Evolutionary conservation across 2,113 vertebrate genomes (phyloP).

Genomic region (Phainopepla nitens): DNA sequence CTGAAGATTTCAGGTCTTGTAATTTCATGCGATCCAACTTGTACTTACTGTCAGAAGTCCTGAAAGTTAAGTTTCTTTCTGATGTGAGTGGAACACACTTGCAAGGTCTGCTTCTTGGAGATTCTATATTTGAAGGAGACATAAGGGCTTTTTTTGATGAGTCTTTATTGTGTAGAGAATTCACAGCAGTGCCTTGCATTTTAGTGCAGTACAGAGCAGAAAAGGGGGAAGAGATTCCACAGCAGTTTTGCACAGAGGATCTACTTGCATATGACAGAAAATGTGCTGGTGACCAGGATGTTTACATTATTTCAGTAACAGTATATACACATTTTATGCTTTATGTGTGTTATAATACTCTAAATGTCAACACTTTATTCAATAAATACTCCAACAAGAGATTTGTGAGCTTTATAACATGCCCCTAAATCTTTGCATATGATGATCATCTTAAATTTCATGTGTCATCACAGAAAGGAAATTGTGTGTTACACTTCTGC

Average conservation of each 20-base stretch:
- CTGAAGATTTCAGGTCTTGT: neutral
- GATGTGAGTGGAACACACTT: neutral
- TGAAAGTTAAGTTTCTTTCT: neutral
- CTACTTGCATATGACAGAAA: neutral
- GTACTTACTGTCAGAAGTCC: neutral
- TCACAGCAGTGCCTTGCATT: neutral
- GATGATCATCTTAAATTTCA: neutral
- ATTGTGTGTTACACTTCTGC: neutral
- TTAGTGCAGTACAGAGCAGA: neutral
- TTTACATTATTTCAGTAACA: neutral
- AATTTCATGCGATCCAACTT: neutral
- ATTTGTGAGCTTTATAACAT: neutral
- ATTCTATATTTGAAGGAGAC: neutral
- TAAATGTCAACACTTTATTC: neutral
- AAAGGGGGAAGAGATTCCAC: neutral
- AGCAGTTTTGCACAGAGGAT: neutral
- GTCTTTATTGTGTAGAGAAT: neutral
- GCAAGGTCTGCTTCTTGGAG: neutral
- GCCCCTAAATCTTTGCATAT: neutral
- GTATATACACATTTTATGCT: neutral
- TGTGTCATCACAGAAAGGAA: neutral
- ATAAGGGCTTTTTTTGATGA: accelerated
- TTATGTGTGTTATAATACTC: neutral
- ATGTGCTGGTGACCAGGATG: neutral
- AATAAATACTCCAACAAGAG: neutral